Evolutionary conservation across 2,888 invertebrate species (phyloP).

Genomic region (Chymomyza procnemis): DNA sequence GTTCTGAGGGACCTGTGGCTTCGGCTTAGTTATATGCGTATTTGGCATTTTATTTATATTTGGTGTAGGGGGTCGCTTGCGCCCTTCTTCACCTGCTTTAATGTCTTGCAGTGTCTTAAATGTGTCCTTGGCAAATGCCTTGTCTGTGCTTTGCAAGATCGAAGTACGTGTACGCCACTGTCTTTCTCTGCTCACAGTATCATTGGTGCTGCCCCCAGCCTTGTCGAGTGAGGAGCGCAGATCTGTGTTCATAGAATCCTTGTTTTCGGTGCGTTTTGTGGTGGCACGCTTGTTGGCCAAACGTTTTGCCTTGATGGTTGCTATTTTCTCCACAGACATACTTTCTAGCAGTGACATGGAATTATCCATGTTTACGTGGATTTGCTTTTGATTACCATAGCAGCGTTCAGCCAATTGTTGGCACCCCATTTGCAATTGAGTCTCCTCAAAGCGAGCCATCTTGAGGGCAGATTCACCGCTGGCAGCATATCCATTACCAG

Average conservation of each 20-base stretch:
- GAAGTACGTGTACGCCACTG: slow-evolving; percentile 98
- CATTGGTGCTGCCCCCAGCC: slow-evolving; percentile 96
- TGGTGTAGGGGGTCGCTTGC: slow-evolving; percentile 81
- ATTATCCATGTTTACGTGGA: slow-evolving; percentile 94
- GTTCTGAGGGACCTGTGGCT: slow-evolving; percentile 86
- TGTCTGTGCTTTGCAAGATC: slow-evolving; percentile 95
- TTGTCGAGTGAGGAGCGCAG: slow-evolving; percentile 93
- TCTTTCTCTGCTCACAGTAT: slow-evolving; percentile 95
- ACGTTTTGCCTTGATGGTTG: slow-evolving; percentile 97
- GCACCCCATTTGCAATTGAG: slow-evolving; percentile 94
- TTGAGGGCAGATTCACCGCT: no score
- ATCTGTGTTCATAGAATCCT: slow-evolving; percentile 91
- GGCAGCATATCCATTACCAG: no score
- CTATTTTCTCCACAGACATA: slow-evolving; percentile 99
- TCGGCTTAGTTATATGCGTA: slow-evolving; percentile 80
- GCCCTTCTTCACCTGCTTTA: slow-evolving; percentile 94
- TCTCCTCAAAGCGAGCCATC: no score
- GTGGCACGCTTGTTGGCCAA: slow-evolving; percentile 97
- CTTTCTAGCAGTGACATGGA: slow-evolving; percentile 96
- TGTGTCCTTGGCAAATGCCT: slow-evolving; percentile 95
- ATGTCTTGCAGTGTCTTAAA: slow-evolving; percentile 94
- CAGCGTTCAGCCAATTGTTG: slow-evolving; percentile 95
- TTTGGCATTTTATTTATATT: slow-evolving; percentile 79
- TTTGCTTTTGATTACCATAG: slow-evolving; percentile 94
- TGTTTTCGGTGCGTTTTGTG: slow-evolving; percentile 93